Conservation (phyloP, 2,113 vertebrate species). For the Pluvianellus socialis region DNA sequence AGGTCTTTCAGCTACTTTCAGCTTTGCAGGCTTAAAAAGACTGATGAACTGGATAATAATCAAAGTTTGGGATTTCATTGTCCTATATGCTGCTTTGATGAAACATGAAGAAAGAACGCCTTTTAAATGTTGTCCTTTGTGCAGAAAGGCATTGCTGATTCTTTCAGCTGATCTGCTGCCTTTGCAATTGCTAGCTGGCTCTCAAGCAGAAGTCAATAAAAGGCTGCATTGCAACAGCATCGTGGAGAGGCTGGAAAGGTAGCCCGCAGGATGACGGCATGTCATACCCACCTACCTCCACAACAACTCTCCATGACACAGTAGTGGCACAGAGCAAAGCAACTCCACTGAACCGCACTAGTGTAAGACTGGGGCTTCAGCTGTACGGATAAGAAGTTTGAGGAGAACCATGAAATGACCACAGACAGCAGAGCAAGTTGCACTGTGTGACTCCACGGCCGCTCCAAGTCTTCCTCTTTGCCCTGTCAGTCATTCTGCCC, state of each 20-base stretch:
- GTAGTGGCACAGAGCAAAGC: neutral
- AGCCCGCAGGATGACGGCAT: neutral
- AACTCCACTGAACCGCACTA: neutral
- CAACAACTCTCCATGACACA: fast-evolving
- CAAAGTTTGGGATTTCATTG: slow-evolving; percentile 1
- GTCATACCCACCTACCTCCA: neutral
- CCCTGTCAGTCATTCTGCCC: neutral
- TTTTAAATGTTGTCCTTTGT: neutral
- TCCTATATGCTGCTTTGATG: neutral
- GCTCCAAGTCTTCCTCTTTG: neutral
- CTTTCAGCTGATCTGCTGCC: neutral
- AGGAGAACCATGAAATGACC: neutral
- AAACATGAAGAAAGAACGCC: neutral
- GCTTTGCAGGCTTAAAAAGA: slow-evolving; percentile 10
- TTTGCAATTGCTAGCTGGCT: neutral
- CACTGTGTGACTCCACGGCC: neutral
- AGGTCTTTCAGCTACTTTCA: slow-evolving; percentile 10
- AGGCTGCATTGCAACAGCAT: neutral
- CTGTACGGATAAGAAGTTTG: neutral
- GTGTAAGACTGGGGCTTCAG: neutral
- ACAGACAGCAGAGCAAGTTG: neutral
- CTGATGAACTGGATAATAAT: neutral
- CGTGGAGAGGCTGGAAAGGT: neutral
- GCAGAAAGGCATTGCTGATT: neutral
- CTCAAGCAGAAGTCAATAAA: neutral